Base-by-base conservation (phyloP, 2,888 invertebrate species). In the Dynastes hyllus region DNA sequence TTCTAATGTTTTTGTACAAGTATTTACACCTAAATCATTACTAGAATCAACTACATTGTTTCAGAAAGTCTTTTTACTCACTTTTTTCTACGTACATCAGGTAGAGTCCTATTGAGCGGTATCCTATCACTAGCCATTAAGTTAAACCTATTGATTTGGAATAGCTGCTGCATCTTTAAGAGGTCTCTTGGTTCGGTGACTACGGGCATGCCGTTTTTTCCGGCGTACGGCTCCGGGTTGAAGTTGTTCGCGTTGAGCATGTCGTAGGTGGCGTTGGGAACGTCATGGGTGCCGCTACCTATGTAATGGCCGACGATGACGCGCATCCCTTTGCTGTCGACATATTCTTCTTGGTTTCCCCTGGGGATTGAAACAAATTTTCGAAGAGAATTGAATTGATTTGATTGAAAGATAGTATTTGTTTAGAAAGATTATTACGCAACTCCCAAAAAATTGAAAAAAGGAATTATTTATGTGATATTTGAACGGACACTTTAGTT, bases 261-360 rank as follows among this genome's bases (percentile, higher is more conserved):
- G 84, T 94, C 95, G 45, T 86, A 83, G 0, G 96, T 94, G 82
- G 96, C 92, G 87, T 96, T 96, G 5, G 92, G 91, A 76, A 90
- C 88, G 82, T 91, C 89, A 79, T 91, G 89, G 63, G 90, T 88
- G 40, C 93, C 93, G 86, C 95, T 95, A 69, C 97, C 97, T 84
- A 96, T 92, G 88, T 96, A 97, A 89, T 96, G 96, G 1, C 97
- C 97, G 32, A 97, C 95, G 73, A 97, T 93, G 5, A 96, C 95
- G 86, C 93, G 93, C 88, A 96, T 93, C n/a, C 95, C 95, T 86
- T 91, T 91, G 77, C 91, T 91, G 87, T 95, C 94, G 32, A 94
- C 91, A 88, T 94, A 94, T 82, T 95, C 94, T 83, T 92, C 91
- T 86, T 94, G 93, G 85, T 92, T 91, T 83, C 90, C 88, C 80